A percentile compares a stretch with the other conserved stretches of the same genome.
These are phyloP conservation scores for Plestiodon gilberti DNA, from an alignment of 2,113 vertebrate genomes.

Conservation along the genomic window DNA sequence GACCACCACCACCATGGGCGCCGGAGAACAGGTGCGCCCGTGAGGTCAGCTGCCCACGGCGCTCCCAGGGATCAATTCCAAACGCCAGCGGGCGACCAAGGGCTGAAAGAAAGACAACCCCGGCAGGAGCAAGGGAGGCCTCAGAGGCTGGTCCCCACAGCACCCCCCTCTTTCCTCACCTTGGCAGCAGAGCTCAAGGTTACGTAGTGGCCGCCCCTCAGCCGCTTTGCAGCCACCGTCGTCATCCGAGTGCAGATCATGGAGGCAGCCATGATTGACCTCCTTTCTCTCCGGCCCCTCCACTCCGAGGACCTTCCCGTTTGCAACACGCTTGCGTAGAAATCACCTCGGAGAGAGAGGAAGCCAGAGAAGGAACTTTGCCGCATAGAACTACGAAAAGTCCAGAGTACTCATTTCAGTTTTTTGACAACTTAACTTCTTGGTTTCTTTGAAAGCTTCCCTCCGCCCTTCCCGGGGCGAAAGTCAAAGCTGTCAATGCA, in stretches of 20 bases:
- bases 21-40: too few relatives aligned
- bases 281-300: not conserved
- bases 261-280: constrained; percentile 17
- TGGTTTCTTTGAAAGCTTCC: too few relatives aligned
- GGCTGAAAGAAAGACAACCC: too few relatives aligned
- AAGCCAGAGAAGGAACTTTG: not conserved
- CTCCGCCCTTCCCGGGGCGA: too few relatives aligned
- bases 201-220: not conserved
- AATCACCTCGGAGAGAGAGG: not conserved
- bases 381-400: not conserved
- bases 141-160: not conserved
- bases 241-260: not conserved
- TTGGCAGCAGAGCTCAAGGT: not conserved
- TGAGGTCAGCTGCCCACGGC: too few relatives aligned
- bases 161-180: not conserved
- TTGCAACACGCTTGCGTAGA: not conserved
- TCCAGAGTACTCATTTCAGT: too few relatives aligned
- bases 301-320: not conserved
- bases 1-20: too few relatives aligned
- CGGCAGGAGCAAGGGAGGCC: not conserved
- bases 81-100: not conserved
- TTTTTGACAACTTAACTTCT: too few relatives aligned
- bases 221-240: not conserved
- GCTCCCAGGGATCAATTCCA: not conserved
- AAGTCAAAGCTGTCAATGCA: too few relatives aligned